Conservation (phyloP, 2,888 invertebrate species). For the Pollenia amentaria region DNA sequence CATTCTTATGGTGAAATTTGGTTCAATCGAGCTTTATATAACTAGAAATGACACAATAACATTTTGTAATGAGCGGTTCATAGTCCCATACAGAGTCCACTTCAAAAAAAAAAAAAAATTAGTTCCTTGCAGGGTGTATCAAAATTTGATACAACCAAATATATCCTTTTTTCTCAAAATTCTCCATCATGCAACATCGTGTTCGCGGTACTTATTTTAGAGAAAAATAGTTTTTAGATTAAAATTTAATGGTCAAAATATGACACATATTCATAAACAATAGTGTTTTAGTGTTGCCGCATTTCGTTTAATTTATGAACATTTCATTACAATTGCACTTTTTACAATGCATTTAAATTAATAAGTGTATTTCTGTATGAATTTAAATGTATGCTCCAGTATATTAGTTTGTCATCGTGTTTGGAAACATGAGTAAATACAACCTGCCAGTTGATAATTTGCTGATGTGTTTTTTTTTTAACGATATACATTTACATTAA, state of each 20-base stretch:
- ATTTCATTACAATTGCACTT: conserved; percentile 54
- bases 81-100: too few relatives aligned
- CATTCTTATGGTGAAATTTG: too few relatives aligned
- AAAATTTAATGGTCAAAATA: conserved; percentile 14
- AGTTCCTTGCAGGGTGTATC: too few relatives aligned
- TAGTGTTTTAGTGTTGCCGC: conserved; percentile 45
- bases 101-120: too few relatives aligned
- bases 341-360: not conserved
- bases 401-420: conserved; percentile 3
- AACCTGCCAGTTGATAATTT: conserved; percentile 37
- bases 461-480: conserved; percentile 46
- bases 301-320: conserved; percentile 34
- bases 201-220: conserved; percentile 1
- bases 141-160: too few relatives aligned
- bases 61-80: too few relatives aligned
- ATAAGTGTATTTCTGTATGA: not conserved
- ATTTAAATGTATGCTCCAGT: not conserved
- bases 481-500: conserved; percentile 18
- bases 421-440: not conserved
- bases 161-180: not conserved
- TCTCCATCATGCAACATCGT: not conserved
- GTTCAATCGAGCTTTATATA: too few relatives aligned
- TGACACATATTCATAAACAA: conserved; percentile 41
- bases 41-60: too few relatives aligned
- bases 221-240: not conserved